A percentile compares a stretch with the other conserved stretches of the same genome.
Evolutionary conservation across 2,113 vertebrate genomes (phyloP).

Genomic region (Rhea americana): DNA sequence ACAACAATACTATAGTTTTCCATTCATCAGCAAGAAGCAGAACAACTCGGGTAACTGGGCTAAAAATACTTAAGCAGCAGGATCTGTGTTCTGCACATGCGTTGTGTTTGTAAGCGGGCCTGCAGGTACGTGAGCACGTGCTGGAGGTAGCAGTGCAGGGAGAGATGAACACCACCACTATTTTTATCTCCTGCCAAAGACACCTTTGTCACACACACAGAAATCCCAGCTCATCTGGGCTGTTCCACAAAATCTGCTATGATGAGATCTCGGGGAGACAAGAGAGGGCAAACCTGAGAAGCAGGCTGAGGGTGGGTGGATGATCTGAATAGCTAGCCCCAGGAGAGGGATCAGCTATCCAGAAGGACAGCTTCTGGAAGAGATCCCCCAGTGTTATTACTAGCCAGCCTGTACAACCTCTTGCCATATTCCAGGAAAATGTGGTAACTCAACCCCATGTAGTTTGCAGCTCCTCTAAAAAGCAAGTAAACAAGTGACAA

Average conservation of each 20-base stretch:
- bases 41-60: constrained; percentile 21
- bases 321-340: neutral
- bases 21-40: constrained; percentile 49
- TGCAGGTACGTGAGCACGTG: neutral
- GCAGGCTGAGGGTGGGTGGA: neutral
- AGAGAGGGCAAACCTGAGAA: neutral
- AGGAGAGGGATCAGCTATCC: neutral
- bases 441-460: neutral
- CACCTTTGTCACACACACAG: neutral
- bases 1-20: constrained; percentile 29
- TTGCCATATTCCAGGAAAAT: neutral
- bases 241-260: neutral
- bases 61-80: constrained; percentile 52
- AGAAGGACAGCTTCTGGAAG: neutral
- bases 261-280: neutral
- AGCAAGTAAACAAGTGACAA: neutral
- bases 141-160: neutral
- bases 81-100: neutral
- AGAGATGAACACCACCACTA: neutral
- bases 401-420: neutral
- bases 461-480: neutral
- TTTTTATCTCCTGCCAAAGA: neutral
- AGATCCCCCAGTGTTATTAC: neutral
- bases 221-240: neutral
- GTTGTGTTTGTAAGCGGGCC: neutral